Conservation (phyloP, 2,797 vertebrate genomes). For the Phoeniculus purpureus region DNA sequence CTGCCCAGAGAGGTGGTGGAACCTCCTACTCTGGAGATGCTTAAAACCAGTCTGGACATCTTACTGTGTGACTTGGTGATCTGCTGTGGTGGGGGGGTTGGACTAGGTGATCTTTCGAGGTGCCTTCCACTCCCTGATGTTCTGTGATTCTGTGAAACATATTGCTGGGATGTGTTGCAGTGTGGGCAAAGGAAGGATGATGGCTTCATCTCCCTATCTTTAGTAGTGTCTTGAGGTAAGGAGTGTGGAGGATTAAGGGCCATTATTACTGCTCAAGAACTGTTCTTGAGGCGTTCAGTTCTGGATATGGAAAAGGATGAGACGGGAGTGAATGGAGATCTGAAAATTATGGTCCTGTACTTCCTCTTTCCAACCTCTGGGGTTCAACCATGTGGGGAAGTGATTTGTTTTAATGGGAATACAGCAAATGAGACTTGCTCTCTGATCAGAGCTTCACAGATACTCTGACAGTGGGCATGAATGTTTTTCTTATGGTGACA, state of each 20-base stretch:
- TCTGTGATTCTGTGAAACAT: too few relatives aligned
- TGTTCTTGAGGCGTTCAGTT: not conserved
- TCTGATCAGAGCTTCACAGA: not conserved
- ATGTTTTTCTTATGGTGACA: too few relatives aligned
- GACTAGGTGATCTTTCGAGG: too few relatives aligned
- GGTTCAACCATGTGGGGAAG: not conserved
- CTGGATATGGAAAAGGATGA: not conserved
- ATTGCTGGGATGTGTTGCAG: rapidly evolving
- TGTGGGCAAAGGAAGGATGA: not conserved
- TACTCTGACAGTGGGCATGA: too few relatives aligned
- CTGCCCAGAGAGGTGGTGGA: too few relatives aligned
- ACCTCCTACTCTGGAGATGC: too few relatives aligned
- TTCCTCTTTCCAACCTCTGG: not conserved
- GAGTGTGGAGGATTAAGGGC: not conserved
- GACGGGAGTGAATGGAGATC: not conserved
- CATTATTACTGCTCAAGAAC: not conserved
- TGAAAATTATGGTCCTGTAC: not conserved
- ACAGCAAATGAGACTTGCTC: not conserved
- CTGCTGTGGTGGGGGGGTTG: too few relatives aligned
- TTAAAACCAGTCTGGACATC: too few relatives aligned
- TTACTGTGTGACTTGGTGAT: too few relatives aligned
- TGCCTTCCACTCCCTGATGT: too few relatives aligned
- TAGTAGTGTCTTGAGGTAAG: not conserved
- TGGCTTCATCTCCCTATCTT: not conserved
- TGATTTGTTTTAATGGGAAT: not conserved